Percentiles rank a stretch among this genome's conserved stretches.
Conservation (phyloP, 2,888 invertebrate genomes). For the Polyommatus icarus region DNA sequence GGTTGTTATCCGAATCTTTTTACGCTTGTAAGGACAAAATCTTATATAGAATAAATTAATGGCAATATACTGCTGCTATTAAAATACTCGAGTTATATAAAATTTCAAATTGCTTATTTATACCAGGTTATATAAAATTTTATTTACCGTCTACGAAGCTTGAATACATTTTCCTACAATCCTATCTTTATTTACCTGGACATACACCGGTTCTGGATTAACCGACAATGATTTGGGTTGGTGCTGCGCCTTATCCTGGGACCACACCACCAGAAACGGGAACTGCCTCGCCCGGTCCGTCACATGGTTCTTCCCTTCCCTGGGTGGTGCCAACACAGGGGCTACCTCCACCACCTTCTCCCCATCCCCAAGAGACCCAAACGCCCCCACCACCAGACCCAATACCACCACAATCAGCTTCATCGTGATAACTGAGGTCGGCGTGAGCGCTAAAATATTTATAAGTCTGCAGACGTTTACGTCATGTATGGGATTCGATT, state of each 20-base stretch:
- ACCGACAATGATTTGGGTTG: constrained; percentile 59
- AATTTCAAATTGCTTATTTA: too few species aligned
- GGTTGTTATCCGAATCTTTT: too few species aligned
- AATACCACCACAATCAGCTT: constrained; percentile 63
- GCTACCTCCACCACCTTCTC: constrained; percentile 65
- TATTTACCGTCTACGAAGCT: background rate
- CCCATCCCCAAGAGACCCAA: constrained; percentile 60
- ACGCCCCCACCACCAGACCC: constrained; percentile 54
- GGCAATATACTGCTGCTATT: too few species aligned
- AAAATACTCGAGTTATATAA: too few species aligned
- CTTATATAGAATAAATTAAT: too few species aligned
- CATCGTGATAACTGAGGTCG: constrained; percentile 71
- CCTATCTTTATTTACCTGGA: constrained; percentile 55
- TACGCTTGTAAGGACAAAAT: too few species aligned
- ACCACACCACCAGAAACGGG: constrained; percentile 65
- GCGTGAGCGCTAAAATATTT: constrained; percentile 68
- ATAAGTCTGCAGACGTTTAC: constrained; percentile 62
- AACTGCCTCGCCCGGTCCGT: constrained; percentile 68
- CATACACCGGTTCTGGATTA: constrained; percentile 63
- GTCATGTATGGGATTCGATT: constrained; percentile 45
- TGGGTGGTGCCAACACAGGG: constrained; percentile 69
- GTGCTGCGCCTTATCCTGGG: constrained; percentile 54
- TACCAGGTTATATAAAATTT: background rate
- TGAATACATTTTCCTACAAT: background rate
- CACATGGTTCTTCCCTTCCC: constrained; percentile 59